Base-by-base conservation (phyloP, 2,888 invertebrate species). In the Acanthosepion lycidas region DNA sequence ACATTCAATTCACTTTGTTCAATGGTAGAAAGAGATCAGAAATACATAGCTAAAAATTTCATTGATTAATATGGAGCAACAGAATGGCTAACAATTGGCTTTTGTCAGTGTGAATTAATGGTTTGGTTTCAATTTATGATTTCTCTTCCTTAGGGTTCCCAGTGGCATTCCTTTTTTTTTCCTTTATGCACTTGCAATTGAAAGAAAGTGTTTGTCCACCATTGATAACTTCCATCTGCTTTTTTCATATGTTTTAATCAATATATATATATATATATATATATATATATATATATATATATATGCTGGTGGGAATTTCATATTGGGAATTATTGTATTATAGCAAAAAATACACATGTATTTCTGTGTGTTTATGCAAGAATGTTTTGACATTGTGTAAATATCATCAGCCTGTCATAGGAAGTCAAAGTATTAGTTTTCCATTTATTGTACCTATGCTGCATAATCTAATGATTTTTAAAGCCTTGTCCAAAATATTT, bases 1-100 rank as follows among this genome's bases (percentile, higher is more conserved):
- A 12, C n/a, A 78, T 15, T 78, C 78, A 78, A 78, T 78, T 78
- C 78, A 78, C 78, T 78, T 78, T 78, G 78, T 78, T 78, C 78
- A 78, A 78, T n/a, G n/a, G 78, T 15, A 78, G 78, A 78, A 78
- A 78, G 78, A 78, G 78, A 78, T 78, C n/a, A 78, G 78, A 78
- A 78, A 78, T 78, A 78, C 78, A 33, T 15, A 15, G 78, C 78
- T 78, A 78, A 78, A 78, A 78, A n/a, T 78, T 78, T n/a, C 33
- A 78, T 78, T 78, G 78, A 78, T 78, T 78, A 78, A 78, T n/a
- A 78, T 33, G 33, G n/a, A 78, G 78, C n/a, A 78, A 78, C 33
- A n/a, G n/a, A 78, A 78, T 78, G n/a, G 78, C 12, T 78, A 78
- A 78, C 78, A 78, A 78, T 78, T 78, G 33, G 78, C n/a, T 78